Evolutionary conservation across 2,797 vertebrate species (phyloP).

Genomic region (Spinibarbus caldwelli): DNA sequence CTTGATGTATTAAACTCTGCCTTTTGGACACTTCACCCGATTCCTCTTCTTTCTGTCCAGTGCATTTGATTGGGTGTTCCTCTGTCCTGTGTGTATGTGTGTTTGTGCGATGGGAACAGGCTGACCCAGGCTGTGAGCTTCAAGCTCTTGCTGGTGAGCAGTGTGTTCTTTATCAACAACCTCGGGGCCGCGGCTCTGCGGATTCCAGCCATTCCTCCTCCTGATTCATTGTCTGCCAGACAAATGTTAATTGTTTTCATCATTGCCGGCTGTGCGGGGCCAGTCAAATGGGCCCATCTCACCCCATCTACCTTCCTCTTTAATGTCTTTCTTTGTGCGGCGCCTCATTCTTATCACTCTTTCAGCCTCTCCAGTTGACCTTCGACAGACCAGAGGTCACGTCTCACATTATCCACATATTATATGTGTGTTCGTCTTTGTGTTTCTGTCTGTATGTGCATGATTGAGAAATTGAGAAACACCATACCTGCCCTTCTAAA

Average conservation of each 20-base stretch:
- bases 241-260: constrained; percentile 96
- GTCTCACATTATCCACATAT: constrained; percentile 36
- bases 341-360: constrained; percentile 54
- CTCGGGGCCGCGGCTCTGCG: constrained; percentile 76
- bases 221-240: constrained; percentile 91
- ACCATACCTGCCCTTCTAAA: constrained; percentile 16
- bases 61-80: constrained; percentile 20
- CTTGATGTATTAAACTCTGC: not conserved
- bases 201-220: constrained; percentile 88
- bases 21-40: not conserved
- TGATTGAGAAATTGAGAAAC: not conserved
- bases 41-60: not conserved
- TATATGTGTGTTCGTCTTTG: constrained; percentile 30
- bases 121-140: constrained; percentile 80
- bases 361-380: constrained; percentile 45
- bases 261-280: constrained; percentile 74
- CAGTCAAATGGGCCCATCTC: constrained; percentile 75
- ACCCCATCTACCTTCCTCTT: constrained; percentile 78
- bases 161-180: constrained; percentile 82
- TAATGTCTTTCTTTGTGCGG: constrained; percentile 70
- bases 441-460: constrained; percentile 11
- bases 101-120: constrained; percentile 82
- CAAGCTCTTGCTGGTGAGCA: constrained; percentile 76
- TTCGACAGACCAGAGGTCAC: constrained; percentile 41
- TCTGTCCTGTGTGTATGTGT: constrained; percentile 36